These are phyloP conservation scores for Apocrypta bakeri DNA, from an alignment of 1,140 invertebrate genomes.

Conservation along the genomic window DNA sequence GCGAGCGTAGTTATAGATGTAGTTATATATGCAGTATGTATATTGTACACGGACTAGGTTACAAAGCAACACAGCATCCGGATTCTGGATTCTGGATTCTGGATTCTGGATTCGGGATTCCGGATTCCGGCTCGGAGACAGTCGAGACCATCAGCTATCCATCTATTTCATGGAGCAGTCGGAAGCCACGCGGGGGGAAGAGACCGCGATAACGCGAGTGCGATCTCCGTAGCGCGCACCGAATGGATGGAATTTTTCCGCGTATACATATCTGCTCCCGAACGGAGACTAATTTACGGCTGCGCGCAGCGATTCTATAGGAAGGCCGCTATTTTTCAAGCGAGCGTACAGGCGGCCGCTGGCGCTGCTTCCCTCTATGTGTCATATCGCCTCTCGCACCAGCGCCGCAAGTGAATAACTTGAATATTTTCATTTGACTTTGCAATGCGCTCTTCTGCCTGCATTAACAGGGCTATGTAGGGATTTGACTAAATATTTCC, in stretches of 20 bases:
- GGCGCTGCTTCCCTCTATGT: too few relatives aligned
- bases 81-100: background rate
- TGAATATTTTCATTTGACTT: background rate
- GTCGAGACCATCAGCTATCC: background rate
- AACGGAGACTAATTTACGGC: constrained; percentile 35
- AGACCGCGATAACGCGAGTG: background rate
- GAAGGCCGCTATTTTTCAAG: constrained; percentile 9
- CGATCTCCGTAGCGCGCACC: background rate
- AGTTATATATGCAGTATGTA: too few relatives aligned
- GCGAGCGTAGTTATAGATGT: too few relatives aligned
- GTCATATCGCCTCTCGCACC: background rate
- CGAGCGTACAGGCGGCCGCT: too few relatives aligned
- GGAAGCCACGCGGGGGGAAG: background rate
- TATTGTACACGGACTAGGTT: too few relatives aligned
- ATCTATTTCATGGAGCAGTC: background rate
- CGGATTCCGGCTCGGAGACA: background rate
- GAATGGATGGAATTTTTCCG: constrained; percentile 34
- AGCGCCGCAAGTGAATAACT: background rate
- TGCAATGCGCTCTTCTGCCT: background rate
- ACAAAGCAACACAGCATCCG: too few relatives aligned
- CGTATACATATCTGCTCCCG: background rate
- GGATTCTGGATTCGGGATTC: background rate
- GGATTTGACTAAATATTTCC: background rate
- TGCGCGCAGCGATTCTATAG: background rate
- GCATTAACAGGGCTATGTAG: background rate